phyloP scores from a whole-genome alignment of 2,113 vertebrate species.

The Neolamprologus tretocephalus region DNA sequence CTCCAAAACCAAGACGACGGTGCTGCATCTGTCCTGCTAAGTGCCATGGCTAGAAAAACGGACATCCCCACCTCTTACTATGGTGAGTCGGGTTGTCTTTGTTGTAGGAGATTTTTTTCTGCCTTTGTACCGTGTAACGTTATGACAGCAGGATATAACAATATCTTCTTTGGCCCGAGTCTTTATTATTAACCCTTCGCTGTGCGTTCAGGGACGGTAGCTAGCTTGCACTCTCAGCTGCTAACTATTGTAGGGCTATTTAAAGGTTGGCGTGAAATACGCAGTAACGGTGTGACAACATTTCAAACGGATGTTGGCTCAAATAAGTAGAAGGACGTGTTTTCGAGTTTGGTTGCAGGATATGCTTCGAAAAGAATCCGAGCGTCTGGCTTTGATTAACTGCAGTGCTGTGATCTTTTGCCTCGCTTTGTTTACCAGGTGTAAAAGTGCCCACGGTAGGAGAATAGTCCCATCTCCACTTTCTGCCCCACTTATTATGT shows the following conservation, averaged over 20 bases:
- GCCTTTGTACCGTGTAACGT: neutral
- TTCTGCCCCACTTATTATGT: neutral
- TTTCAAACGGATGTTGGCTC: neutral
- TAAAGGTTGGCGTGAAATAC: neutral
- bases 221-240: neutral
- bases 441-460: neutral
- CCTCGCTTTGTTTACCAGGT: neutral
- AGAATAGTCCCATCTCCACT: neutral
- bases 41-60: constrained; percentile 71
- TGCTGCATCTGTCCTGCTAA: constrained; percentile 37
- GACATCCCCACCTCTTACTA: constrained; percentile 64
- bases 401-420: neutral
- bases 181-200: neutral
- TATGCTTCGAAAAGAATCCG: neutral
- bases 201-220: neutral
- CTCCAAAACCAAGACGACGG: constrained; percentile 53
- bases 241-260: neutral
- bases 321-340: neutral
- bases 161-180: neutral
- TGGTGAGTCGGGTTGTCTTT: constrained; percentile 63
- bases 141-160: neutral
- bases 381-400: neutral
- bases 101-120: constrained; percentile 25
- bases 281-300: neutral
- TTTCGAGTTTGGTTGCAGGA: neutral